phyloP scores from a whole-genome alignment of 2,888 invertebrate genomes.

The Drosophila ezoana region DNA sequence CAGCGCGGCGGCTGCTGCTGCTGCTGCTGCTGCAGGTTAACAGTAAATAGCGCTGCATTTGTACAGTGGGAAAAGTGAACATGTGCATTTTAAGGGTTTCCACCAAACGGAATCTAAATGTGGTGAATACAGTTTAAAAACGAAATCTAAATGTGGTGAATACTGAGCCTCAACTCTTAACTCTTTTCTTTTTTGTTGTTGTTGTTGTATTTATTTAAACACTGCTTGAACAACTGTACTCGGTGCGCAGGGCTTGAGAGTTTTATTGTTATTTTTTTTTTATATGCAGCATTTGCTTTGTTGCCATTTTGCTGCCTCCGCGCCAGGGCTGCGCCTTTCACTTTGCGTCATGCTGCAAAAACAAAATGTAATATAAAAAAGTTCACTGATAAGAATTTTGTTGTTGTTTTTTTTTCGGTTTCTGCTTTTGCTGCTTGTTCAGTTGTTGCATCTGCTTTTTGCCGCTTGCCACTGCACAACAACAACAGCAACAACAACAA shows the following conservation, averaged over 20 bases:
- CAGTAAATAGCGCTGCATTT: slow-evolving; percentile 31
- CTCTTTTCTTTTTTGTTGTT: neutral
- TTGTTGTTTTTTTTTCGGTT: slow-evolving; percentile 23
- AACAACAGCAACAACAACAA: slow-evolving; percentile 28
- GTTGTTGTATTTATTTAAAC: neutral
- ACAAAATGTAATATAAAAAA: slow-evolving; percentile 15
- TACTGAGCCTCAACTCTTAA: slow-evolving; percentile 13
- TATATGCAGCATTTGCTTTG: slow-evolving; percentile 27
- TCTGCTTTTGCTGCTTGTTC: slow-evolving; percentile 13
- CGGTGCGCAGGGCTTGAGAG: neutral
- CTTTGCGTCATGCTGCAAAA: slow-evolving; percentile 25
- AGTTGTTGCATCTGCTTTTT: slow-evolving; percentile 59
- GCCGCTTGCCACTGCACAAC: slow-evolving; percentile 42
- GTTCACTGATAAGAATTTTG: slow-evolving; percentile 50
- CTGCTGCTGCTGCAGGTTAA: slow-evolving; percentile 32
- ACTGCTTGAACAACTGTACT: slow-evolving; percentile 43
- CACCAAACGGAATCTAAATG: neutral
- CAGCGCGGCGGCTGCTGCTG: neutral
- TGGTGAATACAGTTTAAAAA: neutral
- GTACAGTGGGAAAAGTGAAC: slow-evolving; percentile 6
- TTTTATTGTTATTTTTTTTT: neutral
- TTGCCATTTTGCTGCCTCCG: slow-evolving; percentile 12
- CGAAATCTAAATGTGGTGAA: slow-evolving; percentile 2
- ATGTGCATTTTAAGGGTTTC: slow-evolving; percentile 36
- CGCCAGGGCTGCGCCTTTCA: slow-evolving; percentile 35